Conservation (phyloP, 2,888 invertebrate species). For the Gastracanthus pulcherrimus region DNA sequence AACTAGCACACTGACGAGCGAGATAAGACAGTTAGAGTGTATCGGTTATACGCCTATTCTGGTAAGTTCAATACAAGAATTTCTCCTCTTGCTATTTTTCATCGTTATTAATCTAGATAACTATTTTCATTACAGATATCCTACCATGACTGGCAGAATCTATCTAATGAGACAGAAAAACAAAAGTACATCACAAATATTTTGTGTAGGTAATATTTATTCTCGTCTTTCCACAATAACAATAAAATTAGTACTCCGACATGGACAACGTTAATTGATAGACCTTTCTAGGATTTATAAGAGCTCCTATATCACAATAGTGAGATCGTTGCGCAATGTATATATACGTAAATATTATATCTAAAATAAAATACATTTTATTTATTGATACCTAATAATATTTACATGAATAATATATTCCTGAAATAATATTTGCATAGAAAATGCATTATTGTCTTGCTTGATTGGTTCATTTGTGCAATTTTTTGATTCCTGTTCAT, state of each 20-base stretch:
- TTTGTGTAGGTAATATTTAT: constrained; percentile 34
- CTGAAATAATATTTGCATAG: background rate
- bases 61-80: constrained; percentile 62
- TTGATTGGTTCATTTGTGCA: background rate
- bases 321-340: constrained; percentile 13
- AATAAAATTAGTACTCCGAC: constrained; percentile 20
- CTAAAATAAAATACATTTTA: constrained; percentile 33
- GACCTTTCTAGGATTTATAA: constrained; percentile 9
- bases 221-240: constrained; percentile 22
- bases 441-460: constrained; percentile 33
- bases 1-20: constrained; percentile 80
- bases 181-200: constrained; percentile 47
- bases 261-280: background rate
- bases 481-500: constrained; percentile 1
- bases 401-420: constrained; percentile 31
- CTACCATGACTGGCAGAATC: constrained; percentile 78
- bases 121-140: constrained; percentile 78
- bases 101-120: background rate
- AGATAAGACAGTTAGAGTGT: constrained; percentile 82
- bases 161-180: constrained; percentile 73
- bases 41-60: constrained; percentile 77
- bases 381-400: constrained; percentile 13
- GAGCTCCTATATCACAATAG: constrained; percentile 19
- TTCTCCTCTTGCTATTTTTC: background rate
- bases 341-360: constrained; percentile 15